Evolutionary conservation across 1,140 invertebrate genomes (phyloP), one percentile per base, ranked within the genome.

Genomic region (Coptotermes formosanus): DNA sequence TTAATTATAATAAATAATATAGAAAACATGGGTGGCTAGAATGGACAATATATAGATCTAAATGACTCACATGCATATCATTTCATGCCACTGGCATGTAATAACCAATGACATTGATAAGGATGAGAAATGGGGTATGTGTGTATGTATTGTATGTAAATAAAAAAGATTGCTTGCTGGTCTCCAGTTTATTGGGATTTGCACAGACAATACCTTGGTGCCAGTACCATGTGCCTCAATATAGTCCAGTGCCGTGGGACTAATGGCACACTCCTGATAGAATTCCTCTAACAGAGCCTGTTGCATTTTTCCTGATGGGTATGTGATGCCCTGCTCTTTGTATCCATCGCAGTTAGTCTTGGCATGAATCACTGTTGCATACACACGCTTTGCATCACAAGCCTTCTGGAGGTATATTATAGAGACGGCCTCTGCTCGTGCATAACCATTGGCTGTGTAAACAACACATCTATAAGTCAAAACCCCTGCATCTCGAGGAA

Each of bases 221-320:
- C 98, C 98, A 9, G 98, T 99, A 32, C 98, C 98, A 90, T 99
- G 98, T n/a, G 97, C 97, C 91, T 99, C 98, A 21, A 99, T 94
- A 90, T 98, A 99, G 1, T 90, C 91, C 0, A 99, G 95, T 59
- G 96, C 94, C 45, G 92, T 90, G 12, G 98, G 98, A 89, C 96
- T 94, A 25, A 99, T 89, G 1, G 94, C 94, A 30, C 93, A 94
- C 90, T 98, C 97, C 30, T 94, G 90, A 89, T 99, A 99, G 88
- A 98, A 96, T 89, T 98, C 96, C 38, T 93, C 90, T 0, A 99
- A 90, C 1, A 99, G 91, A 84, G 92, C 91, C 87, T 95, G 94
- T 90, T 99, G 98, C 85, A 96, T 92, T 38, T 94, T 91, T 52
- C 96, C 96, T 3, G 96, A 97, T 0, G 98, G 98, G 89, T 97